phyloP scores from a whole-genome alignment of 2,797 vertebrate genomes.

The Lutjanus campechanus region DNA sequence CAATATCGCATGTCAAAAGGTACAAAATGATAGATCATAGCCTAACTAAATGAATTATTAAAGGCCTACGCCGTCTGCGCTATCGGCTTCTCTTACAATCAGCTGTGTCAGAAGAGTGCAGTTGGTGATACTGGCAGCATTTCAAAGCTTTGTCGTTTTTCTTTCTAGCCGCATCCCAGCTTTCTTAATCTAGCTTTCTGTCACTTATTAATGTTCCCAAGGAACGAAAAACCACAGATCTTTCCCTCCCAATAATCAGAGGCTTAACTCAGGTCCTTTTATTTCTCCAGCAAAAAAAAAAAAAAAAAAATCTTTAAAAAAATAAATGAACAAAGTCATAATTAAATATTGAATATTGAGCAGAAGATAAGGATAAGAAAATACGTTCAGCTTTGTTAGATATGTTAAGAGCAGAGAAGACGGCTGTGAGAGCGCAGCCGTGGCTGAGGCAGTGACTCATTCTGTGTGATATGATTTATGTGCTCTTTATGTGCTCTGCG shows the following conservation, averaged over 20 bases:
- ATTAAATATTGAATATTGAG: constrained; percentile 77
- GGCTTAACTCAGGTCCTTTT: constrained; percentile 74
- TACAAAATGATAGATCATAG: constrained; percentile 92
- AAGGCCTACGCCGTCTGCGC: constrained; percentile 83
- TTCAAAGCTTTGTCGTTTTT: constrained; percentile 84
- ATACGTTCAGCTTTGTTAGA: constrained; percentile 57
- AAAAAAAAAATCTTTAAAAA: constrained; percentile 35
- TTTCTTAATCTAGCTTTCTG: constrained; percentile 82
- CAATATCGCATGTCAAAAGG: constrained; percentile 92
- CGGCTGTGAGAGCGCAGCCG: constrained; percentile 5
- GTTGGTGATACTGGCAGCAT: constrained; percentile 86
- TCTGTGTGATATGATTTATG: constrained; percentile 65
- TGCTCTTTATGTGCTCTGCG: constrained; percentile 69
- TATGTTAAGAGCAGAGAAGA: constrained; percentile 59
- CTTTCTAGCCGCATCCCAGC: constrained; percentile 73
- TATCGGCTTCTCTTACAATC: constrained; percentile 88
- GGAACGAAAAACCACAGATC: constrained; percentile 80
- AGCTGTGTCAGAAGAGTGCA: constrained; percentile 85
- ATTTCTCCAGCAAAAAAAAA: constrained; percentile 51
- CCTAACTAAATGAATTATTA: constrained; percentile 91
- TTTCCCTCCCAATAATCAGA: constrained; percentile 79
- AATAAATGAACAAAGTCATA: constrained; percentile 65
- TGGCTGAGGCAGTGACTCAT: constrained; percentile 49
- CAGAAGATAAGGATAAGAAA: constrained; percentile 57
- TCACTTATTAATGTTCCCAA: constrained; percentile 84